Base-by-base conservation (phyloP, 2,113 vertebrate genomes). In the Xyliphius kryptos region DNA sequence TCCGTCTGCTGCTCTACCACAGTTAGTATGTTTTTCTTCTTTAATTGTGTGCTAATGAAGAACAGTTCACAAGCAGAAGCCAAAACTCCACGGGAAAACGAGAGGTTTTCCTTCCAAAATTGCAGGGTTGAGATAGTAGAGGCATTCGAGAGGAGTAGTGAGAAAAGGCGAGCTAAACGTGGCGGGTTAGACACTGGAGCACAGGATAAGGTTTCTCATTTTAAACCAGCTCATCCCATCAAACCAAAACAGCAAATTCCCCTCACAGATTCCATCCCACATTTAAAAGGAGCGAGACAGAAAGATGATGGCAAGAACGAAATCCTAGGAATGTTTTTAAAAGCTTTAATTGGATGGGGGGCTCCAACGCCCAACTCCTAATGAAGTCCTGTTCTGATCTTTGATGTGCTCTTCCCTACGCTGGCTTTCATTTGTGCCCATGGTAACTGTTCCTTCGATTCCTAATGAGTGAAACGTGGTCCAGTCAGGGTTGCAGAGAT, bases 361-460 rank as follows among this genome's bases (percentile, higher is more conserved):
- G 58, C 73, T 71, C 50, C 26, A 47, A 59, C 66, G n/a, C n/a
- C n/a, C n/a, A 32, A 32, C 26, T 32, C 26, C 13, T 75, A 75
- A 75, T 75, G 71, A 75, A 67, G 61, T 68, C 66, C 66, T 14
- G 61, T 66, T 66, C 69, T 58, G 40, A 68, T 68, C 73, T 75
- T 75, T 75, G 65, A 75, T 75, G 69, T 71, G 38, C 21, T 57
- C 66, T 64, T 74, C 69, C 69, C 57, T 59, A 60, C 10, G 16
- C 69, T 75, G 73, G 66, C 54, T 75, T 71, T 75, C 49, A 69
- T 71, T 71, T 75, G 73, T 71, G 66, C 48, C 69, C 70, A 75
- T 75, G 73, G 73, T 69, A 71, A 75, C 71, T 59, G 65, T 71
- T 71, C 67, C 61, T 56, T 6, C 65, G 48, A 52, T 46, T 60